phyloP scores from a whole-genome alignment of 2,797 vertebrate genomes.

The Pangasius sanitwongsei region DNA sequence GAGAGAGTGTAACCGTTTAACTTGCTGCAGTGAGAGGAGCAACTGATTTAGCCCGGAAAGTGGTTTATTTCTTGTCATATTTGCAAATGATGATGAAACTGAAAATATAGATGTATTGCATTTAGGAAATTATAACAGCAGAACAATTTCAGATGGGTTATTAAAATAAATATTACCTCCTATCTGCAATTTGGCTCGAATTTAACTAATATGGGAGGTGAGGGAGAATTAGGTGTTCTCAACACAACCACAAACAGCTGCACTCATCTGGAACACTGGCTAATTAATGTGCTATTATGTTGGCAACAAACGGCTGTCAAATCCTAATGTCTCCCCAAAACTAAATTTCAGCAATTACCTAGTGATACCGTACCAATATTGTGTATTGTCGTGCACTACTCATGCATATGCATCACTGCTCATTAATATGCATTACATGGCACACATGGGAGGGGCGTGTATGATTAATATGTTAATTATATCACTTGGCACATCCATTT shows the following conservation, averaged over 20 bases:
- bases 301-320: constrained; percentile 22
- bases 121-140: constrained; percentile 8
- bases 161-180: constrained; percentile 32
- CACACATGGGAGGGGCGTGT: constrained; percentile 11
- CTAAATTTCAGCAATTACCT: constrained; percentile 36
- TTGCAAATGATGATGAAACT: background rate
- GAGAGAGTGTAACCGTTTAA: background rate
- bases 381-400: background rate
- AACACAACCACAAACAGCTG: constrained; percentile 3
- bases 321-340: constrained; percentile 28
- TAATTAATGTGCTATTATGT: constrained; percentile 37
- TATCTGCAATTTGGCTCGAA: constrained; percentile 14
- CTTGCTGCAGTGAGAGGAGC: background rate
- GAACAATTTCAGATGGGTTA: constrained; percentile 12
- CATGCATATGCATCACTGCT: background rate
- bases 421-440: constrained; percentile 44
- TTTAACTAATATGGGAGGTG: constrained; percentile 18
- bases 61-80: constrained; percentile 12
- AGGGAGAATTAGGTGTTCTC: constrained; percentile 13
- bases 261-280: constrained; percentile 27
- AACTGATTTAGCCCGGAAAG: background rate
- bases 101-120: background rate
- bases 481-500: constrained; percentile 29
- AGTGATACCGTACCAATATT: background rate
- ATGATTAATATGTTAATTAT: constrained; percentile 48